A percentile compares a stretch with the other conserved stretches of the same genome.
Conservation (phyloP, 1,140 invertebrate species). For the Aphis gossypii region DNA sequence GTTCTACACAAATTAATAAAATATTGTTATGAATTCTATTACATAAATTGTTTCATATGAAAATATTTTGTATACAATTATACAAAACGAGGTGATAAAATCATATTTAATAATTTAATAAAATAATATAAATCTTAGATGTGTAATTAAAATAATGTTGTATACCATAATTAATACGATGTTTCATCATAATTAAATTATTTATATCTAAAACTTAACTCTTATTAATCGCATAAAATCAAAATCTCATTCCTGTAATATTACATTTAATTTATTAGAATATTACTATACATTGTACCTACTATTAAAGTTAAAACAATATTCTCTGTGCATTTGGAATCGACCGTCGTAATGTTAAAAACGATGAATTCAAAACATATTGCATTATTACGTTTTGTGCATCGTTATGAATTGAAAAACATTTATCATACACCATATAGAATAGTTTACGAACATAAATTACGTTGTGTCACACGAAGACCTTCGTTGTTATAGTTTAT, state of each 20-base stretch:
- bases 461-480: background rate
- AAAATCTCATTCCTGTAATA: background rate
- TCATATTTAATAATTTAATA: background rate
- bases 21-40: background rate
- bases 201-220: background rate
- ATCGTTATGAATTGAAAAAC: conserved; percentile 9
- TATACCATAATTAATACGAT: background rate
- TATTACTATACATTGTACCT: background rate
- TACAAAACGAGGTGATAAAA: background rate
- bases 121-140: background rate
- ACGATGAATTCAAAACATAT: background rate
- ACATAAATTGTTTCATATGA: background rate
- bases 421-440: background rate
- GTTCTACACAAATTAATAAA: background rate
- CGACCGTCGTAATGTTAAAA: background rate
- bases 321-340: background rate
- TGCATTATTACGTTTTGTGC: background rate
- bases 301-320: background rate
- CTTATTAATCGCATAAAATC: background rate
- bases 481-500: background rate
- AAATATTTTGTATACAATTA: background rate
- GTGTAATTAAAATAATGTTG: background rate
- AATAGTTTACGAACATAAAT: background rate
- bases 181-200: background rate
- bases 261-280: background rate